phyloP scores from a whole-genome alignment of 1,140 invertebrate genomes.

The Wiebesia pumilae region DNA sequence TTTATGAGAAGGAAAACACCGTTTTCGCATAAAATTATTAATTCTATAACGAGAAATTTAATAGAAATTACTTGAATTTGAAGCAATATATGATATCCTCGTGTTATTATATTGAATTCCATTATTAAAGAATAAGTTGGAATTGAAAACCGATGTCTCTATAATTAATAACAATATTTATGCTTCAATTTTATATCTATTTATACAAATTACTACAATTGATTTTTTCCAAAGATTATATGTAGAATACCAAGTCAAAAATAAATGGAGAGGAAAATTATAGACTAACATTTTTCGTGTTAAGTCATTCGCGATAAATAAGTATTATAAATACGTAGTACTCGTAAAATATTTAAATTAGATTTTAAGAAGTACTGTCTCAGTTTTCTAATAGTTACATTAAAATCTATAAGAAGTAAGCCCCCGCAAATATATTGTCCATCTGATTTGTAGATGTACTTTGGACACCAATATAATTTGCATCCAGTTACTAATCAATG shows the following conservation, averaged over 20 bases:
- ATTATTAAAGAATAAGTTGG: not conserved
- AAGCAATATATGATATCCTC: not conserved
- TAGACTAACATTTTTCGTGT: too few relatives aligned
- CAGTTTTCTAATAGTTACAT: too few relatives aligned
- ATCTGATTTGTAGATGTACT: not conserved
- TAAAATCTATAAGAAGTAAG: conserved; percentile 15
- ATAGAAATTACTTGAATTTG: not conserved
- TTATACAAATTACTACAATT: not conserved
- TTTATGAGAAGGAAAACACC: not conserved
- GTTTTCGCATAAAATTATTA: conserved; percentile 14
- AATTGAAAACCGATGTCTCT: not conserved
- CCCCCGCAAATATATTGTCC: not conserved
- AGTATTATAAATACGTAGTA: too few relatives aligned
- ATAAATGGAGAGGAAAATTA: too few relatives aligned
- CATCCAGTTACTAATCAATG: conserved; percentile 46
- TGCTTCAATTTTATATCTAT: not conserved
- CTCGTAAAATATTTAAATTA: too few relatives aligned
- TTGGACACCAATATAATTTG: conserved; percentile 17
- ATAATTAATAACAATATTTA: not conserved
- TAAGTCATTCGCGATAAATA: too few relatives aligned
- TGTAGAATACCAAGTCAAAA: not conserved
- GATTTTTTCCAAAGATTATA: not conserved
- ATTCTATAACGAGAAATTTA: conserved; percentile 25
- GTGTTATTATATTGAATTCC: not conserved
- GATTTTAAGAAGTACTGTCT: too few relatives aligned